phyloP scores from a whole-genome alignment of 2,797 vertebrate genomes.

The Silurus lanzhouensis region DNA sequence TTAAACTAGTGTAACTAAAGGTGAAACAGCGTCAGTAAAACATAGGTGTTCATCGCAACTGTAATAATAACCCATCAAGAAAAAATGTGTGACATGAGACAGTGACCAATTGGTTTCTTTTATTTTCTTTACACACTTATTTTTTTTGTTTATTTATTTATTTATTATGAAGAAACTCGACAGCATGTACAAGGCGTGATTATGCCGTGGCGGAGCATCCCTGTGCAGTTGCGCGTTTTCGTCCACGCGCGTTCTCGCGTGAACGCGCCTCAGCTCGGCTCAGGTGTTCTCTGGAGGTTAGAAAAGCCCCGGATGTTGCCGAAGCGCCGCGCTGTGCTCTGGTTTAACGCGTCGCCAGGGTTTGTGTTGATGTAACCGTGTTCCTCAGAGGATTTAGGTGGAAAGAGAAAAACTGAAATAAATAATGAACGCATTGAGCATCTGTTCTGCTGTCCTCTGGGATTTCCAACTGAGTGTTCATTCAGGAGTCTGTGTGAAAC shows the following conservation, averaged over 20 bases:
- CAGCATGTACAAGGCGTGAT: neutral
- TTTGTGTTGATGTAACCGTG: conserved; percentile 54
- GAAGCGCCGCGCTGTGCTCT: neutral
- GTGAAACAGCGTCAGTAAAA: neutral
- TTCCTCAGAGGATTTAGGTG: conserved; percentile 44
- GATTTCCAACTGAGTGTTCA: conserved; percentile 12
- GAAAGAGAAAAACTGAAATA: conserved; percentile 55
- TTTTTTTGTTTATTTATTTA: too few species aligned
- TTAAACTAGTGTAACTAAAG: neutral
- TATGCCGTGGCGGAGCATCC: neutral
- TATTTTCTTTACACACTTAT: neutral
- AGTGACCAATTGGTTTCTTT: neutral
- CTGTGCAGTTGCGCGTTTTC: neutral
- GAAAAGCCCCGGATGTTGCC: conserved; percentile 30
- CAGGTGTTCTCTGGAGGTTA: conserved; percentile 20
- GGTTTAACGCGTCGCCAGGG: conserved; percentile 28
- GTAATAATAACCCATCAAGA: neutral
- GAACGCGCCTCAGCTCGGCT: neutral
- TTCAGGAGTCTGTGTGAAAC: neutral
- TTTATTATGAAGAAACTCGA: neutral
- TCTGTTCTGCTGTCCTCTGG: conserved; percentile 49
- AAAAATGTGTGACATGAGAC: neutral
- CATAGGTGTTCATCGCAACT: too few species aligned
- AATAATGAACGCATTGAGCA: conserved; percentile 70
- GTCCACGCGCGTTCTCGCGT: neutral